Conservation (phyloP, 2,888 invertebrate species). For the Agrilus cyanescens region DNA sequence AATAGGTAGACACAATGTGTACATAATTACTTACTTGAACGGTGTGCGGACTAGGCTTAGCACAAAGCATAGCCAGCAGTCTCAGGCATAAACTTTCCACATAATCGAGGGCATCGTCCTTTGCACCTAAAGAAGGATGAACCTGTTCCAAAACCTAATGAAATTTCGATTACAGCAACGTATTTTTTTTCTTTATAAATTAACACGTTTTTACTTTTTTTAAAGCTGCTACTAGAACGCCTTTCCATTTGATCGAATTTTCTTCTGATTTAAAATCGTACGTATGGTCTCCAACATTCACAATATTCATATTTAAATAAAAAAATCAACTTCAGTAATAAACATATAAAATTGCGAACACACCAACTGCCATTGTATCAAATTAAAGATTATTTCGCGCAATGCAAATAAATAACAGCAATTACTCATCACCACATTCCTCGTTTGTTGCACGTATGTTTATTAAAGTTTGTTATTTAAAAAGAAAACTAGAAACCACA, state of each 20-base stretch:
- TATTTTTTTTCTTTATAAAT: constrained; percentile 9
- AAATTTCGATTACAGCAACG: constrained; percentile 13
- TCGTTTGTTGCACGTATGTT: too few relatives aligned
- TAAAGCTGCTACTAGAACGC: constrained; percentile 75
- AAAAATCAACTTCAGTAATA: background rate
- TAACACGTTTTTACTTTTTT: constrained; percentile 55
- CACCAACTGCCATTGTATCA: too few relatives aligned
- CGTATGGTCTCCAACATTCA: constrained; percentile 38
- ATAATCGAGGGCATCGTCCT: constrained; percentile 83
- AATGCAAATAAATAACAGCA: too few relatives aligned
- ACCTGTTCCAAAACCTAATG: constrained; percentile 78
- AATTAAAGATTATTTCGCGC: too few relatives aligned
- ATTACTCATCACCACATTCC: too few relatives aligned
- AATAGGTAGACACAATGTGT: too few relatives aligned
- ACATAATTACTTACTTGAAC: constrained; percentile 43
- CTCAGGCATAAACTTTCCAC: constrained; percentile 85
- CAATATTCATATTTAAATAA: constrained; percentile 33
- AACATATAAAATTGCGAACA: too few relatives aligned
- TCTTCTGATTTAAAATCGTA: constrained; percentile 85
- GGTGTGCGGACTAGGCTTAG: constrained; percentile 70
- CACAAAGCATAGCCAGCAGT: constrained; percentile 78
- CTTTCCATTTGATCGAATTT: constrained; percentile 86
- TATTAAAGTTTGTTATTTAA: too few relatives aligned
- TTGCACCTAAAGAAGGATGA: constrained; percentile 73
- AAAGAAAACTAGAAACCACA: too few relatives aligned